Conservation (phyloP, 2,797 vertebrate genomes). For the Xerus rutilus region DNA sequence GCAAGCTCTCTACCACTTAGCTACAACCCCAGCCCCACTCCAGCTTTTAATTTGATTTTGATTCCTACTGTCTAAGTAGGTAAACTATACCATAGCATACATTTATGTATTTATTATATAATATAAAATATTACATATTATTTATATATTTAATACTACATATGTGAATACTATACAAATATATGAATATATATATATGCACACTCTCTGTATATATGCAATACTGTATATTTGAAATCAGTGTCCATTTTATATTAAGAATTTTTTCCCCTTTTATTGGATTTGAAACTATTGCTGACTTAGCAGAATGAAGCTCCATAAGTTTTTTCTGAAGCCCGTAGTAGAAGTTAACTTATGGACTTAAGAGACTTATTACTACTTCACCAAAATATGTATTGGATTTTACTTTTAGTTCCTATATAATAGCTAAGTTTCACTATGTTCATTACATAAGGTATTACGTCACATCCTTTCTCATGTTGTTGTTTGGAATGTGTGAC, state of each 20-base stretch:
- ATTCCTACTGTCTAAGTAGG: not conserved
- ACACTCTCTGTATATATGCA: not conserved
- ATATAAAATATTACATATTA: no score
- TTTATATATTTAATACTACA: no score
- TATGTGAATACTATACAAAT: not conserved
- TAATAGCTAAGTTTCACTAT: not conserved
- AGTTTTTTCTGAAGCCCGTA: not conserved
- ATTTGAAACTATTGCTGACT: conserved; percentile 1
- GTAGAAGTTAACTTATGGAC: not conserved
- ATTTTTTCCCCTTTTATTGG: not conserved
- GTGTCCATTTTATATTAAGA: not conserved
- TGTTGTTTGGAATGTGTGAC: not conserved
- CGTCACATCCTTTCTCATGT: not conserved
- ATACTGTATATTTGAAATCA: not conserved
- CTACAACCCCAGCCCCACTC: no score
- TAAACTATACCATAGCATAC: not conserved
- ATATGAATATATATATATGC: rapidly evolving
- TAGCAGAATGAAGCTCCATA: not conserved
- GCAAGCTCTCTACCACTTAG: no score
- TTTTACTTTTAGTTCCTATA: not conserved
- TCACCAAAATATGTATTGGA: not conserved
- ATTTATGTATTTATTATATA: no score
- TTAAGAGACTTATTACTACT: not conserved
- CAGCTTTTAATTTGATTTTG: not conserved
- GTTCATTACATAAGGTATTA: not conserved